These are phyloP conservation scores for Drosophila mayri DNA, from an alignment of 1,140 invertebrate genomes.

Conservation along the genomic window DNA sequence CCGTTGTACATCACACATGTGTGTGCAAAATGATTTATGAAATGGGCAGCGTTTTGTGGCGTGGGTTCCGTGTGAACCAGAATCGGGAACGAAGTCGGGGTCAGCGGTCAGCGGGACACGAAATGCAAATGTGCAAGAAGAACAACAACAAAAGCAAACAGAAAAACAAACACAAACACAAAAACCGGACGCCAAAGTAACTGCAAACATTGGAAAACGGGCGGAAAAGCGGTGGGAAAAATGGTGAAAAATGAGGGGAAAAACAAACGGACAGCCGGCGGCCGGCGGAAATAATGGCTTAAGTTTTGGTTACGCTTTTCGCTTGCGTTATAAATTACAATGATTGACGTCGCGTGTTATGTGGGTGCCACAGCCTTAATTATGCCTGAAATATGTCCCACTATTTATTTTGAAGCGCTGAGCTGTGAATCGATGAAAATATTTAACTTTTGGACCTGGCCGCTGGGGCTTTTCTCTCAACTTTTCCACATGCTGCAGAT, in stretches of 20 bases:
- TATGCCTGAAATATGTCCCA: constrained; percentile 44
- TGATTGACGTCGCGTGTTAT: constrained; percentile 69
- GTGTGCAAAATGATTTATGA: constrained; percentile 72
- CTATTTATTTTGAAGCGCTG: constrained; percentile 40
- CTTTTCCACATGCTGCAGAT: no score
- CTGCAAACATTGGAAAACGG: constrained; percentile 23
- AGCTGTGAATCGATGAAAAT: constrained; percentile 27
- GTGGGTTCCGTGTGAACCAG: constrained; percentile 27
- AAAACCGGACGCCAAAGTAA: constrained; percentile 11
- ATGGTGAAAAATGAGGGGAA: constrained; percentile 16
- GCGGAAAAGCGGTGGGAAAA: not conserved
- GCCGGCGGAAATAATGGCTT: constrained; percentile 70
- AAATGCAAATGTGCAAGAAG: constrained; percentile 51
- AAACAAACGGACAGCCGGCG: constrained; percentile 24
- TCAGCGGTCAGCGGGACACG: constrained; percentile 22
- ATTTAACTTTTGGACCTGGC: constrained; percentile 16
- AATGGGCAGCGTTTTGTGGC: constrained; percentile 54
- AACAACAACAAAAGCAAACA: constrained; percentile 24
- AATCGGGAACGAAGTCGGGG: constrained; percentile 18
- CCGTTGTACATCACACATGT: constrained; percentile 8
- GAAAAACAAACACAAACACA: constrained; percentile 25
- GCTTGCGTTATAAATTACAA: constrained; percentile 64
- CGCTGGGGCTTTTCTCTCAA: not conserved
- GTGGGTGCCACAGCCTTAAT: constrained; percentile 27
- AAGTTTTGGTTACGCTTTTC: constrained; percentile 53